Conservation (phyloP, 2,113 vertebrate genomes). For the Labeo rohita region DNA sequence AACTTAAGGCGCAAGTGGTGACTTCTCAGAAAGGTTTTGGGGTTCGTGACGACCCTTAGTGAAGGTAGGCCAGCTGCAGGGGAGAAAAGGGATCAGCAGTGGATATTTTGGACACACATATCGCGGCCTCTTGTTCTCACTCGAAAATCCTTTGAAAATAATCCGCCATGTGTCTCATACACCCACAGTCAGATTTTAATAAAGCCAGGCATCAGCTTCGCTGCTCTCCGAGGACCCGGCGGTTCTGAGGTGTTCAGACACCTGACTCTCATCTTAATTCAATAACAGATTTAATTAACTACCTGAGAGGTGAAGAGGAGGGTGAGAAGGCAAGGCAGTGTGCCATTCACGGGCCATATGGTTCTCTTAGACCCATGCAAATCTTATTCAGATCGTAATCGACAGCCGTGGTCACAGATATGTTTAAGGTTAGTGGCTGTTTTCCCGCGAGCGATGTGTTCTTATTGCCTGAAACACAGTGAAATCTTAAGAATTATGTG, state of each 20-base stretch:
- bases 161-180: slow-evolving; percentile 29
- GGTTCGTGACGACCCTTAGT: neutral
- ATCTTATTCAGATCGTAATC: slow-evolving; percentile 2
- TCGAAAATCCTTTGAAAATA: slow-evolving; percentile 43
- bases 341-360: slow-evolving; percentile 21
- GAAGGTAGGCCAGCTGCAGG: slow-evolving; percentile 44
- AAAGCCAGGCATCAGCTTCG: slow-evolving; percentile 43
- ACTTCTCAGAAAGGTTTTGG: slow-evolving; percentile 6
- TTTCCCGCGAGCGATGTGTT: neutral
- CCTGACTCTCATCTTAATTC: slow-evolving; percentile 51
- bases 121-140: slow-evolving; percentile 20
- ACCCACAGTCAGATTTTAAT: slow-evolving; percentile 49
- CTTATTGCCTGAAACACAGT: neutral
- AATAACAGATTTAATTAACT: slow-evolving; percentile 57
- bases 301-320: slow-evolving; percentile 46
- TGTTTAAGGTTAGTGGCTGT: slow-evolving; percentile 9
- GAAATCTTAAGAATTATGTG: neutral
- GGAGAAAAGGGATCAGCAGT: slow-evolving; percentile 36
- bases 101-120: slow-evolving; percentile 34
- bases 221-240: slow-evolving; percentile 21
- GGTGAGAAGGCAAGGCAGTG: neutral
- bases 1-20: neutral
- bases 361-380: slow-evolving; percentile 7
- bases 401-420: neutral
- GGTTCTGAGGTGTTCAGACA: slow-evolving; percentile 35